Percentiles rank a stretch among this genome's conserved stretches.
Conservation (phyloP, 1,140 invertebrate species). For the Drosophila pachea region DNA sequence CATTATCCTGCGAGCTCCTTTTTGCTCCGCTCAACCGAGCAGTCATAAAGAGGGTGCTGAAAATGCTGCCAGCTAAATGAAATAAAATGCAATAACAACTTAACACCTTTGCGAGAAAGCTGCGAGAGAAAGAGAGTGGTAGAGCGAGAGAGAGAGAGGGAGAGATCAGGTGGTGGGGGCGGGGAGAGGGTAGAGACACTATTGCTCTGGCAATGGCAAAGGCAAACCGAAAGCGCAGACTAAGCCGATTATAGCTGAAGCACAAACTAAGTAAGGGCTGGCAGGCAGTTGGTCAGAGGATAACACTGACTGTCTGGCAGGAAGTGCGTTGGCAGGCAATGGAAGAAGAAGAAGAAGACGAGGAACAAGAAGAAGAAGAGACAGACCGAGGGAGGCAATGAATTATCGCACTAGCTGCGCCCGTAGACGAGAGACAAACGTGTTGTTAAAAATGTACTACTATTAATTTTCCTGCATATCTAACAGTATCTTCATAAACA, state of each 20-base stretch:
- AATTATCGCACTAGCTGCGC: conserved; percentile 72
- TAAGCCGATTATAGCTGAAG: conserved; percentile 70
- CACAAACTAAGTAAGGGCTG: conserved; percentile 45
- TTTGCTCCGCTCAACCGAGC: background rate
- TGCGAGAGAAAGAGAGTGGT: conserved; percentile 13
- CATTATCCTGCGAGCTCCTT: too few relatives aligned
- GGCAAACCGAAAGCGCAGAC: conserved; percentile 75
- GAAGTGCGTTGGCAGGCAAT: conserved; percentile 65
- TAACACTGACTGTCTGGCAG: conserved; percentile 37
- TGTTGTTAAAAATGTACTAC: conserved; percentile 76
- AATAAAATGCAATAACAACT: conserved; percentile 53
- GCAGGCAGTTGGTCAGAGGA: conserved; percentile 12
- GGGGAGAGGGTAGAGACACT: conserved; percentile 34
- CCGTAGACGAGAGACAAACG: conserved; percentile 74
- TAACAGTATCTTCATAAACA: conserved; percentile 77
- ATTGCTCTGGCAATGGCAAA: conserved; percentile 70
- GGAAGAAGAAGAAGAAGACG: conserved; percentile 10
- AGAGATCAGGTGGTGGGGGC: background rate
- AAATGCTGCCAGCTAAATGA: conserved; percentile 40
- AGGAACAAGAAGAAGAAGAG: conserved; percentile 12
- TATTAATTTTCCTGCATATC: conserved; percentile 77
- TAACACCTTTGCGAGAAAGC: conserved; percentile 44
- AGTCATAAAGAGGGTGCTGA: conserved; percentile 32
- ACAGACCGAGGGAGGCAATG: conserved; percentile 71
- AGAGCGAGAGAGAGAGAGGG: background rate